These are phyloP conservation scores for Helicoverpa armigera DNA, from an alignment of 1,140 invertebrate genomes.

Conservation along the genomic window DNA sequence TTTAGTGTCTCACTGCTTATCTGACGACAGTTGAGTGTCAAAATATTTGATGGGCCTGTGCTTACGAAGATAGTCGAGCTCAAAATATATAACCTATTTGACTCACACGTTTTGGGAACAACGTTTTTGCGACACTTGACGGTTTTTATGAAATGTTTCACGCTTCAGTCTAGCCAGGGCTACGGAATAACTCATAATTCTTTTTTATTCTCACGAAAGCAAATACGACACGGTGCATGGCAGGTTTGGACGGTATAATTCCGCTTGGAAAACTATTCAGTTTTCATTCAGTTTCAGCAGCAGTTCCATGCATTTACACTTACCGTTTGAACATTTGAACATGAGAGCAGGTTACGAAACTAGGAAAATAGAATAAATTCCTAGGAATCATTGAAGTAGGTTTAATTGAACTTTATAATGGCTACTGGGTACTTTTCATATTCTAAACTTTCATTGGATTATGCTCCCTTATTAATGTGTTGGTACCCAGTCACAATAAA, in stretches of 20 bases:
- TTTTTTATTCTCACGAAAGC: too few species aligned
- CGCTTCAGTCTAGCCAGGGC: neutral
- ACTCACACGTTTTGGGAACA: constrained; percentile 18
- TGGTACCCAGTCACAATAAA: neutral
- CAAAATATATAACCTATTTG: constrained; percentile 36
- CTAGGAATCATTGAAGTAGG: too few species aligned
- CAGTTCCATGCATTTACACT: too few species aligned
- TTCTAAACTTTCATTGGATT: neutral
- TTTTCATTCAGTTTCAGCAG: too few species aligned
- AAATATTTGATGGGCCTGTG: constrained; percentile 59
- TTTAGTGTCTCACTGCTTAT: constrained; percentile 55
- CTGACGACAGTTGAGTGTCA: constrained; percentile 63
- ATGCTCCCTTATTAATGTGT: neutral
- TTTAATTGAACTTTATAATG: too few species aligned
- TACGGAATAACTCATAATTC: neutral
- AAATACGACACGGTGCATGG: neutral
- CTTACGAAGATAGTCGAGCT: constrained; percentile 11
- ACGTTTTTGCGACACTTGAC: constrained; percentile 8
- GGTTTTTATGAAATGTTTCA: neutral
- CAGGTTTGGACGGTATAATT: too few species aligned
- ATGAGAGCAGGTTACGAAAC: too few species aligned
- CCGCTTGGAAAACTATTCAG: too few species aligned
- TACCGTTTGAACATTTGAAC: too few species aligned
- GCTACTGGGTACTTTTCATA: too few species aligned
- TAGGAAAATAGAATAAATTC: too few species aligned